These are phyloP conservation scores for Strigamia transsilvanica DNA, from an alignment of 2,888 invertebrate species.

Conservation along the genomic window DNA sequence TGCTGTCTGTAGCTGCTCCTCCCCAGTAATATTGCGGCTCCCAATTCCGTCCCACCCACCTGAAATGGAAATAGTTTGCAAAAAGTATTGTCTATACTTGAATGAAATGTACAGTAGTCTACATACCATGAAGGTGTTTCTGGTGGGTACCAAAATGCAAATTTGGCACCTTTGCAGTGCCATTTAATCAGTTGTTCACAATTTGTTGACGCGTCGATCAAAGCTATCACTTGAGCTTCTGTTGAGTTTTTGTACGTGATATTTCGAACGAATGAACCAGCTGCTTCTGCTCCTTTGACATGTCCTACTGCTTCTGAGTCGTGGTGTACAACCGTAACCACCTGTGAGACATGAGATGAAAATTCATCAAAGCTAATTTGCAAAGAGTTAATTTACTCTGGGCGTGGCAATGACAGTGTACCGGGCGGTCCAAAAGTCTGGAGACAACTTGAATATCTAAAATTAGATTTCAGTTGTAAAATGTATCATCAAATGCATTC, in stretches of 20 bases:
- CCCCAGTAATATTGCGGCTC: constrained; percentile 60
- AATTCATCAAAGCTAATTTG: background rate
- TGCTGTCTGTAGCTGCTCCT: constrained; percentile 60
- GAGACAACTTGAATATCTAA: too few species aligned
- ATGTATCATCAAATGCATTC: too few species aligned
- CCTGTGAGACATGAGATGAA: constrained; percentile 54
- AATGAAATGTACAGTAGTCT: too few species aligned
- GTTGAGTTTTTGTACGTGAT: constrained; percentile 57
- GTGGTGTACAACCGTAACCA: constrained; percentile 59
- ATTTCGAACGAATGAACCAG: constrained; percentile 58
- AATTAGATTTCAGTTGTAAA: too few species aligned
- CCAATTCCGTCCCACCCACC: constrained; percentile 60
- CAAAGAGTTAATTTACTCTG: too few species aligned
- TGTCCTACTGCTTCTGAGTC: constrained; percentile 57
- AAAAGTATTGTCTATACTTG: background rate
- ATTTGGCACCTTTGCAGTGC: constrained; percentile 60
- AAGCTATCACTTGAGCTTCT: constrained; percentile 57
- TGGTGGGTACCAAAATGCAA: constrained; percentile 59
- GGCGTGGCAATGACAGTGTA: too few species aligned
- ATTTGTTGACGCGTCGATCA: constrained; percentile 59
- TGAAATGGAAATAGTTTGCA: constrained; percentile 6
- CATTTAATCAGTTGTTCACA: constrained; percentile 60
- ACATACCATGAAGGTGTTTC: constrained; percentile 58
- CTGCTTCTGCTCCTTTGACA: constrained; percentile 58
- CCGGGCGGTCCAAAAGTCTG: too few species aligned